Base-by-base conservation (phyloP, 2,797 vertebrate genomes). In the Cossypha polioptera region DNA sequence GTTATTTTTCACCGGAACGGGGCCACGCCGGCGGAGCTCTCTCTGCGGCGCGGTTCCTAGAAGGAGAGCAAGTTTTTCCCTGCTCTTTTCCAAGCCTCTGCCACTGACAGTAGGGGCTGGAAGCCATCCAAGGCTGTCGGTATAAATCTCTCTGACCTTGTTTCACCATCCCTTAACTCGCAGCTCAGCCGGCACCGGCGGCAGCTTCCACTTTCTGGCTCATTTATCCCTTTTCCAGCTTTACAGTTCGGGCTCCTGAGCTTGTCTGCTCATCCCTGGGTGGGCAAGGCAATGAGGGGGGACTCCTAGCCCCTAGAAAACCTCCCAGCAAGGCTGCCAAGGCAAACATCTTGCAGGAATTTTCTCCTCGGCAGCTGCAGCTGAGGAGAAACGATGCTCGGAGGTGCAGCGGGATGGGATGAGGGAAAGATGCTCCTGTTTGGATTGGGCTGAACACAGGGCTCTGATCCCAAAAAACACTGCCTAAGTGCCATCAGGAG, bases 61-160 rank as follows among this genome's bases (percentile, higher is more conserved):
- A 96, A 96, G 93, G 89, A 94, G 73, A 95, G 61, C 88, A 89
- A 94, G 65, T 75, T 94, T 92, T 89, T 89, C 89, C 88, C 85
- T 78, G 40, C 63, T 63, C 86, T 78, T 91, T 92, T 94, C 93
- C 94, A 92, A 82, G 80, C 20, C 57, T 80, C 54, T 4, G 1
- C 73, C 0, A 10, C 90, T 87, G 87, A 93, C 77, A 76, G 91
- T 61, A 82, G 69, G 86, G 54, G 63, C 71, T 97, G 95, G 96
- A 94, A 96, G 61, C 28, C 12, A 0, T 77, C 91, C 96, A 94
- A 65, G 43, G 63, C 73, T 90, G 92, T 94, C 50, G 3, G 86
- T 82, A 79, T 95, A 94, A 96, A 95, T 95, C 91, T 91, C 54
- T 0, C 74, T 95, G 93, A 96, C 92, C 93, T 93, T 73, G 84